Conservation (phyloP, 2,888 invertebrate genomes). For the Nemoura dubitans region DNA sequence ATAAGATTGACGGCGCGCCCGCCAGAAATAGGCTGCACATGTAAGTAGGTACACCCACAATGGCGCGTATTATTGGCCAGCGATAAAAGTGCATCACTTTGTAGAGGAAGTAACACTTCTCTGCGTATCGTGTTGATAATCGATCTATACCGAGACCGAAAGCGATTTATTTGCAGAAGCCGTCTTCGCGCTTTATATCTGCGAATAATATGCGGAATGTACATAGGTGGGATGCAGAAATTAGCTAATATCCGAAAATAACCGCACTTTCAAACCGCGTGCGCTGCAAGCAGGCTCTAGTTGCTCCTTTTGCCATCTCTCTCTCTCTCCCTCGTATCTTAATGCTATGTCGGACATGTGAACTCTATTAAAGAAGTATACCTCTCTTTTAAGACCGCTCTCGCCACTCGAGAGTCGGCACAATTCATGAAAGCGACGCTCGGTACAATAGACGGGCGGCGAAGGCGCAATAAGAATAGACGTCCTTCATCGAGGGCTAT, state of each 20-base stretch:
- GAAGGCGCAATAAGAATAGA: conserved; percentile 31
- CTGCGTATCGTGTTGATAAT: too few relatives aligned
- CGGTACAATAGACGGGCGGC: not conserved
- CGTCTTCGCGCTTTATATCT: not conserved
- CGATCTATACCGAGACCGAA: not conserved
- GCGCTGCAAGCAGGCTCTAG: not conserved
- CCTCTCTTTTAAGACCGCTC: not conserved
- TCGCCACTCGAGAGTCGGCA: not conserved
- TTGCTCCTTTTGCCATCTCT: not conserved
- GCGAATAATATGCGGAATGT: conserved; percentile 9
- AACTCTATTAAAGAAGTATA: conserved; percentile 20
- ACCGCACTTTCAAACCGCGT: not conserved
- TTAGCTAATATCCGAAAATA: conserved; percentile 35
- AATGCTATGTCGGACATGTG: not conserved
- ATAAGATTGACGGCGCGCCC: not conserved
- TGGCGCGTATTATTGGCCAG: not conserved
- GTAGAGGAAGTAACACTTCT: not conserved
- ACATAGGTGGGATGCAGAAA: conserved; percentile 30
- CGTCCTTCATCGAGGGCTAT: conserved; percentile 29
- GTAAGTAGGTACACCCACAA: not conserved
- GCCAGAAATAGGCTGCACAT: not conserved
- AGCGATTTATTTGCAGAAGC: not conserved
- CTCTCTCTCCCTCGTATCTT: not conserved
- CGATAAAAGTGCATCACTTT: not conserved
- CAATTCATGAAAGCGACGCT: conserved; percentile 32